Conservation (phyloP, 2,888 invertebrate species). For the Lithophane socia region DNA sequence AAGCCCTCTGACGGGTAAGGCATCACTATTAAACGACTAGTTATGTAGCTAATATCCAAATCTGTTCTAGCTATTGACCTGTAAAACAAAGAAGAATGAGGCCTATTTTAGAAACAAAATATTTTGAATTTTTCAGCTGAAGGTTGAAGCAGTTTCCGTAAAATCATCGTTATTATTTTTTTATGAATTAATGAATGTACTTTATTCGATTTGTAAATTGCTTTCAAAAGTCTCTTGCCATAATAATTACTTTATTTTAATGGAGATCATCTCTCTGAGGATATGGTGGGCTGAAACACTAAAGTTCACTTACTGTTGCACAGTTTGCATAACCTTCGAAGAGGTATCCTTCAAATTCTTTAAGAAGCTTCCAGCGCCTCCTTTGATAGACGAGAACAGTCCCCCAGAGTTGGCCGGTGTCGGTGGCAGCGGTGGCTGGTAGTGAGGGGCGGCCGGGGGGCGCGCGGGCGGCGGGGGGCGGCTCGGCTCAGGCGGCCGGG, state of each 20-base stretch:
- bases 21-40: constrained; percentile 97
- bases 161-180: too few relatives aligned
- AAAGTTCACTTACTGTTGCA: constrained; percentile 92
- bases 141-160: too few relatives aligned
- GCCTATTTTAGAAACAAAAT: neutral
- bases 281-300: too few relatives aligned
- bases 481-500: constrained; percentile 81
- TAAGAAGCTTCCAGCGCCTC: constrained; percentile 97
- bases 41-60: constrained; percentile 97
- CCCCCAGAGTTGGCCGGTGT: constrained; percentile 88
- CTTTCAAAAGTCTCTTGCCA: too few relatives aligned
- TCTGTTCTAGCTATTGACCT: constrained; percentile 96
- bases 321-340: constrained; percentile 98
- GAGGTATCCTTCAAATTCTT: constrained; percentile 99
- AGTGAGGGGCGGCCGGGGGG: constrained; percentile 80
- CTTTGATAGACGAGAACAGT: constrained; percentile 96
- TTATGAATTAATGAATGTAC: too few relatives aligned
- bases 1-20: constrained; percentile 98
- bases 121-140: neutral
- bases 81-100: constrained; percentile 67
- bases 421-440: constrained; percentile 76
- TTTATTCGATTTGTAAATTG: too few relatives aligned
- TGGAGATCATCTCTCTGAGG: too few relatives aligned
- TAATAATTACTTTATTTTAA: too few relatives aligned
- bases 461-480: constrained; percentile 80